Conservation (phyloP, 2,888 invertebrate genomes). For the Spisula subtruncata region DNA sequence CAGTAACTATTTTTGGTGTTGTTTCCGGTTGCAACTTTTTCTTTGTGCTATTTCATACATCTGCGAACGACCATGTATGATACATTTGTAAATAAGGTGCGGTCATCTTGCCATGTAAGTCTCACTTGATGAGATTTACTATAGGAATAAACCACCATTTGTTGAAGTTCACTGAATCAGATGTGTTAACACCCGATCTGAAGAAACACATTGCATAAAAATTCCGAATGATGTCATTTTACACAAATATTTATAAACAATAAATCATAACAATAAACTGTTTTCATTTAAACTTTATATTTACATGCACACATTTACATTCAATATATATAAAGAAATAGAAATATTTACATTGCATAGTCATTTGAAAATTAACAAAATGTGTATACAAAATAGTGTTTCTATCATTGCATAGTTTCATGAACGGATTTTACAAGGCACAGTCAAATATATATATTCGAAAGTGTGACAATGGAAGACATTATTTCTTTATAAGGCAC, state of each 20-base stretch:
- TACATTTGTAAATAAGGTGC: no score
- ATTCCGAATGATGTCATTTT: no score
- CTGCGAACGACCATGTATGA: no score
- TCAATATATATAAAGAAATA: constrained; percentile 24
- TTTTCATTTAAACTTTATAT: constrained; percentile 30
- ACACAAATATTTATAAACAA: neutral
- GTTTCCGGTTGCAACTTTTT: no score
- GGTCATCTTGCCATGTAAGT: no score
- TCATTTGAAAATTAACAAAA: constrained; percentile 27
- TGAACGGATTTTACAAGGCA: constrained; percentile 17
- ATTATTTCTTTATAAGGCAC: constrained; percentile 19
- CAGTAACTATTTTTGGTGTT: no score
- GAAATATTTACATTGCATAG: constrained; percentile 39
- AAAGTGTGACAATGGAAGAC: neutral
- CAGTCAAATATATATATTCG: neutral
- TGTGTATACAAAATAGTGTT: constrained; percentile 4
- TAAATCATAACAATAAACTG: neutral
- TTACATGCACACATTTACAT: constrained; percentile 38
- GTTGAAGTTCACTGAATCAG: no score
- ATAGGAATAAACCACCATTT: no score
- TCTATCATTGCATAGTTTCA: constrained; percentile 31
- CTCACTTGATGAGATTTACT: no score
- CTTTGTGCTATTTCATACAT: no score
- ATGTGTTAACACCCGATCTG: no score
- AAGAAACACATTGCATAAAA: no score